Evolutionary conservation across 2,113 vertebrate genomes (phyloP).

Genomic region (Redunca redunca): DNA sequence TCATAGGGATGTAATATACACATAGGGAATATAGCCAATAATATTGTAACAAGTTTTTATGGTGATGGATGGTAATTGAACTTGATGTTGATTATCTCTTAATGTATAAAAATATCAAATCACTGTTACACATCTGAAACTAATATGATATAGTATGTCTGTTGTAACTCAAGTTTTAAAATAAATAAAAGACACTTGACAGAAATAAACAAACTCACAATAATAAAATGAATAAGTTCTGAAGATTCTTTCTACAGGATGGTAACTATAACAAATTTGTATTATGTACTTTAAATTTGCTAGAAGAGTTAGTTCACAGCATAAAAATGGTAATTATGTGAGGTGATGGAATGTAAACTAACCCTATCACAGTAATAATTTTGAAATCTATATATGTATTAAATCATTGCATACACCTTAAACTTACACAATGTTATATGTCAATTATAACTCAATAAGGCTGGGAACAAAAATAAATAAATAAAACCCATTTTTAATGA

Average conservation of each 20-base stretch:
- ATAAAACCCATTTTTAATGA: neutral
- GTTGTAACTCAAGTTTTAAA: neutral
- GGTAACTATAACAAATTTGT: neutral
- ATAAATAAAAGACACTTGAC: neutral
- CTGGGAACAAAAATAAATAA: neutral
- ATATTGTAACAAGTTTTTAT: neutral
- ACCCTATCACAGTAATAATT: neutral
- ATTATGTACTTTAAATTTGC: neutral
- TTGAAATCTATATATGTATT: neutral
- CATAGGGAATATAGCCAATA: neutral
- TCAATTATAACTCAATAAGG: neutral
- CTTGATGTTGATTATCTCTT: neutral
- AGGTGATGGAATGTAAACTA: neutral
- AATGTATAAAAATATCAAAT: neutral
- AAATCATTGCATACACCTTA: neutral
- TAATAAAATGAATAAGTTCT: neutral
- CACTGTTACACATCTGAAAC: neutral
- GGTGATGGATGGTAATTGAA: neutral
- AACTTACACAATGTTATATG: neutral
- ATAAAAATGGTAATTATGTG: neutral
- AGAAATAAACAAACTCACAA: neutral
- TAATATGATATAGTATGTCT: neutral
- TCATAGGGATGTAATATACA: neutral
- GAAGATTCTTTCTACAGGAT: neutral
- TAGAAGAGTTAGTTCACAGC: neutral